Percentiles rank a stretch among this genome's conserved stretches.
Evolutionary conservation across 2,888 invertebrate species (phyloP).

Genomic region (Didymodactylos carnosus): DNA sequence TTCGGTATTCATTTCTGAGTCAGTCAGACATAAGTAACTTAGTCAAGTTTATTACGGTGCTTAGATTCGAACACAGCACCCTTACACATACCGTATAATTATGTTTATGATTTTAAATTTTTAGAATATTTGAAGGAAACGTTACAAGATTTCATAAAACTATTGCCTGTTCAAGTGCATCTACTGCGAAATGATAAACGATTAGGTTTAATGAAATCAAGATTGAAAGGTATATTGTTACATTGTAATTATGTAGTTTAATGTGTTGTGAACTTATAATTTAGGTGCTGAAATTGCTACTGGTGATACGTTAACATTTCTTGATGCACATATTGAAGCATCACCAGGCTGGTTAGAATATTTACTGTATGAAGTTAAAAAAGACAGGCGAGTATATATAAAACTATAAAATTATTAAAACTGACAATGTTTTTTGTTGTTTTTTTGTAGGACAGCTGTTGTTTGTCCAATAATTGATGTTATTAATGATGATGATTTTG

Average conservation of each 20-base stretch:
- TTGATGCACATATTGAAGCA: constrained; percentile 95
- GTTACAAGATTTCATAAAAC: constrained; percentile 68
- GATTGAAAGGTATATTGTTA: constrained; percentile 52
- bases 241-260: background rate
- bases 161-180: constrained; percentile 59
- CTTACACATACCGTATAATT: no score
- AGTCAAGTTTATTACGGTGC: no score
- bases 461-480: constrained; percentile 97
- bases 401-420: no score
- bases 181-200: constrained; percentile 73
- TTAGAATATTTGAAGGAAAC: constrained; percentile 54
- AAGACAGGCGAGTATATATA: constrained; percentile 42
- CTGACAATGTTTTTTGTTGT: background rate
- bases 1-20: no score
- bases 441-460: constrained; percentile 48
- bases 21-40: no score
- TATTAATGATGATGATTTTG: constrained; percentile 92
- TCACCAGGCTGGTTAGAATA: constrained; percentile 98
- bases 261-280: background rate
- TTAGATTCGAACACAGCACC: no score
- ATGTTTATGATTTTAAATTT: background rate
- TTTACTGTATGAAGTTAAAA: constrained; percentile 65
- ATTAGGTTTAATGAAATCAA: constrained; percentile 81
- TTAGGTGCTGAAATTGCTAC: constrained; percentile 28
- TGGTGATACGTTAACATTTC: constrained; percentile 75